Evolutionary conservation across 1,140 invertebrate species (phyloP), one percentile per base, ranked within the genome.

Genomic region (Atta texana): DNA sequence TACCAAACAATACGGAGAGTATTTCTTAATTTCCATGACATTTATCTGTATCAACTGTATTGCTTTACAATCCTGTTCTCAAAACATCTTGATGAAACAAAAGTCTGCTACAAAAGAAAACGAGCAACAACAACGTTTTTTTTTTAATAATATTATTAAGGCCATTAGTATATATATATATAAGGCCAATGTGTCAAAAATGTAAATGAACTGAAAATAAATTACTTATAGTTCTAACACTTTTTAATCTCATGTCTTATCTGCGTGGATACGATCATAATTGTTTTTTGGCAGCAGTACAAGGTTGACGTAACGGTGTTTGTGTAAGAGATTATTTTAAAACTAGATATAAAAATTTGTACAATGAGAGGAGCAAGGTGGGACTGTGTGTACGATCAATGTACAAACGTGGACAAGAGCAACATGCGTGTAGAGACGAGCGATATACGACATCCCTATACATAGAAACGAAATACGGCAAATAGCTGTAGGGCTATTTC

Each of bases 401-500:
- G 24, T 16, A 16, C 2, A 24, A 69, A 69, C 34, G 18, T 1
- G 24, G 14, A 44, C 39, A 44, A 44, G 39, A 44, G 59, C 39
- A 49, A 59, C 12, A 24, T 55, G 55, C 53, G 68, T 34, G 39
- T 82, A 5, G 16, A 28, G n/a, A 69, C 14, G 51, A 74, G 6
- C 34, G 24, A 49, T 71, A 72, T 82, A 72, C 68, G 68, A 49
- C 14, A 49, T 82, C 8, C 55, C 51, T 10, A 14, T 64, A 31
- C 34, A 6, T 4, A 10, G 63, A n/a, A 4, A 34, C 49, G 49
- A 82, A 61, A 82, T 74, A 82, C 24, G 16, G 24, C 78, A 34
- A 72, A n/a, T 34, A 72, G 44, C 44, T 24, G 39, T 69, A 31
- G 31, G 75, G 76, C 76, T 44, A 81, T 86, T 86, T 82, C 21